These are phyloP conservation scores for Montipora efflorescens DNA, from an alignment of 64 coral and sea anemone genomes.

Conservation along the genomic window DNA sequence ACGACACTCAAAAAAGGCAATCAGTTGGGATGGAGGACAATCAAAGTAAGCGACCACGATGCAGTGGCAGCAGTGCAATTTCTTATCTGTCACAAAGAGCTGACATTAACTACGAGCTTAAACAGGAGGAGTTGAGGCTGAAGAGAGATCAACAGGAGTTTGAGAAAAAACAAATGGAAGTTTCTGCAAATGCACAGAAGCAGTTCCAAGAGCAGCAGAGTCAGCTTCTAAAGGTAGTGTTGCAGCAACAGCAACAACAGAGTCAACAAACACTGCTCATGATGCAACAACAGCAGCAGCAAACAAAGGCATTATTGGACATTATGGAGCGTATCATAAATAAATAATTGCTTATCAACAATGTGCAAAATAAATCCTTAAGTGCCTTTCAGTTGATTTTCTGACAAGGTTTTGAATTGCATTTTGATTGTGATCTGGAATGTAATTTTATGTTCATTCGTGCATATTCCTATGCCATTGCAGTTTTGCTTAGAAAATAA, in stretches of 20 bases:
- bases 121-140: slow-evolving; percentile 68
- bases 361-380: no score
- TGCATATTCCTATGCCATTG: background rate
- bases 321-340: no score
- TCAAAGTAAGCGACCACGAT: slow-evolving; percentile 53
- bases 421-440: no score
- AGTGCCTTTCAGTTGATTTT: no score
- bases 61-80: slow-evolving; percentile 61
- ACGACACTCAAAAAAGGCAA: slow-evolving; percentile 65
- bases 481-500: slow-evolving; percentile 38
- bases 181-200: slow-evolving; percentile 50
- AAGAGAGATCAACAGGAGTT: background rate
- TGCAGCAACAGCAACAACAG: slow-evolving; percentile 35
- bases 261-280: slow-evolving; percentile 37
- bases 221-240: slow-evolving; percentile 48
- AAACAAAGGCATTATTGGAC: background rate
- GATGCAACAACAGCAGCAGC: slow-evolving; percentile 1
- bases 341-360: no score
- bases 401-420: no score
- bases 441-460: no score
- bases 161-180: slow-evolving; percentile 45
- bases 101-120: slow-evolving; percentile 71
- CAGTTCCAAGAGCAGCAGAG: slow-evolving; percentile 60
- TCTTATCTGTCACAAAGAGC: slow-evolving; percentile 72
- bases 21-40: slow-evolving; percentile 55